These are phyloP conservation scores for Thunnus albacares DNA, from an alignment of 2,797 vertebrate genomes.

Conservation along the genomic window DNA sequence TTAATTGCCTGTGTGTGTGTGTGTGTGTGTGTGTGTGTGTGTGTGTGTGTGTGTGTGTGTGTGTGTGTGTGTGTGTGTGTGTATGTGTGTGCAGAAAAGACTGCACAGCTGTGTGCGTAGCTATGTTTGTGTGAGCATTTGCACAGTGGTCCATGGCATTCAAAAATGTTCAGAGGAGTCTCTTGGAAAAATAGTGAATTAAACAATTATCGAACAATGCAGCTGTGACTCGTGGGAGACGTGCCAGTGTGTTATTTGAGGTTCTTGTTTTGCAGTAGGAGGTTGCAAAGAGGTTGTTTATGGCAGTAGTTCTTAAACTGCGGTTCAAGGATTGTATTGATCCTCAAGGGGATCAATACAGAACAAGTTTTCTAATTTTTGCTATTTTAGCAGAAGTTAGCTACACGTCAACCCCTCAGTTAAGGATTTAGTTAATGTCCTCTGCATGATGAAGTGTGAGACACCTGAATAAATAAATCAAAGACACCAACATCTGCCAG, in stretches of 20 bases:
- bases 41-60: conserved; percentile 40
- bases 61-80: conserved; percentile 23
- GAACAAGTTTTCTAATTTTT: conserved; percentile 42
- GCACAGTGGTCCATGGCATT: conserved; percentile 14
- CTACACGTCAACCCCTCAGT: not conserved
- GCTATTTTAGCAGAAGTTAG: conserved; percentile 37
- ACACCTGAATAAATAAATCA: conserved; percentile 31
- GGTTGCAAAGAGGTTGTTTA: conserved; percentile 42
- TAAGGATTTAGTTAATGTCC: conserved; percentile 4
- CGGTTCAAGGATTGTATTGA: conserved; percentile 58
- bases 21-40: conserved; percentile 1
- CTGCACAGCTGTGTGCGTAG: conserved; percentile 25
- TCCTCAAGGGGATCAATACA: conserved; percentile 39
- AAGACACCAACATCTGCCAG: conserved; percentile 8
- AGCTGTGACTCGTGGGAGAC: conserved; percentile 61
- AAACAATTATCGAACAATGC: conserved; percentile 69
- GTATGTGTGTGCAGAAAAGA: conserved; percentile 10
- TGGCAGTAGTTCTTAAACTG: conserved; percentile 31
- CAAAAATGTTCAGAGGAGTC: conserved; percentile 55
- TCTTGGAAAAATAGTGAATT: conserved; percentile 66
- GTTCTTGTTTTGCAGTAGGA: conserved; percentile 44
- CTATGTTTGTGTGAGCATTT: conserved; percentile 38
- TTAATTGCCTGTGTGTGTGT: conserved; percentile 58
- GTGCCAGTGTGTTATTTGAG: conserved; percentile 31
- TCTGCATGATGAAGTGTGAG: conserved; percentile 1